A percentile compares a stretch with the other conserved stretches of the same genome.
phyloP scores from a whole-genome alignment of 92 coral and sea anemone genomes.

The Phenganax marumi region DNA sequence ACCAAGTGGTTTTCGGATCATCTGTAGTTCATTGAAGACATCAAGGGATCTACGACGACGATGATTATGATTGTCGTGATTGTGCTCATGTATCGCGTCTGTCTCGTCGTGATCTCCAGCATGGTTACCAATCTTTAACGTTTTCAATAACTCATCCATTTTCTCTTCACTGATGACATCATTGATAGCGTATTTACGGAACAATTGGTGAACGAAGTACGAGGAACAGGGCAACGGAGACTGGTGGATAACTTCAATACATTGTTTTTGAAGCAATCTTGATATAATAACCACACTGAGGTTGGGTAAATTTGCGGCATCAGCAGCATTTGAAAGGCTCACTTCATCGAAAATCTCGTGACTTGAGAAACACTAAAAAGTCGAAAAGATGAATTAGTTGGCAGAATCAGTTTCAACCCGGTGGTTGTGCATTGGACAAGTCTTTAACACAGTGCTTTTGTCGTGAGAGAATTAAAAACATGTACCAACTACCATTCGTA shows the following conservation, averaged over 20 bases:
- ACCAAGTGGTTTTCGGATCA: not conserved
- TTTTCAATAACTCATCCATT: slow-evolving; percentile 11
- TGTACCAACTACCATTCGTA: too few species aligned
- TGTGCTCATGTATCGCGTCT: not conserved
- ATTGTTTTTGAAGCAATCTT: slow-evolving; percentile 12
- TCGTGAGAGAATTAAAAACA: too few species aligned
- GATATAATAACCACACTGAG: slow-evolving; percentile 19
- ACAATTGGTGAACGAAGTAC: slow-evolving; percentile 10
- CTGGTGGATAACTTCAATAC: slow-evolving; percentile 12
- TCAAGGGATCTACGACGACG: not conserved
- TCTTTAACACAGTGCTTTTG: too few species aligned
- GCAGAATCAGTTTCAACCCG: too few species aligned
- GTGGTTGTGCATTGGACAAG: too few species aligned
- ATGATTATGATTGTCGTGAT: slow-evolving; percentile 5
- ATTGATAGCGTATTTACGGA: slow-evolving; percentile 9
- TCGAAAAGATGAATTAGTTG: too few species aligned
- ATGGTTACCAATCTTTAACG: not conserved
- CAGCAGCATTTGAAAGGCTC: slow-evolving; percentile 15
- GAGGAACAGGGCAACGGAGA: slow-evolving; percentile 31
- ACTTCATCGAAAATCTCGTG: slow-evolving; percentile 16
- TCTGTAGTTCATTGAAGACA: not conserved
- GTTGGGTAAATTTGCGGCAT: not conserved
- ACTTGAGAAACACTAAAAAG: slow-evolving; percentile 27
- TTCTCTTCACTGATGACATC: slow-evolving; percentile 12
- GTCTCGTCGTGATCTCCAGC: not conserved